phyloP scores from a whole-genome alignment of 2,888 invertebrate species.

The Hirtodrosophila cameraria region DNA sequence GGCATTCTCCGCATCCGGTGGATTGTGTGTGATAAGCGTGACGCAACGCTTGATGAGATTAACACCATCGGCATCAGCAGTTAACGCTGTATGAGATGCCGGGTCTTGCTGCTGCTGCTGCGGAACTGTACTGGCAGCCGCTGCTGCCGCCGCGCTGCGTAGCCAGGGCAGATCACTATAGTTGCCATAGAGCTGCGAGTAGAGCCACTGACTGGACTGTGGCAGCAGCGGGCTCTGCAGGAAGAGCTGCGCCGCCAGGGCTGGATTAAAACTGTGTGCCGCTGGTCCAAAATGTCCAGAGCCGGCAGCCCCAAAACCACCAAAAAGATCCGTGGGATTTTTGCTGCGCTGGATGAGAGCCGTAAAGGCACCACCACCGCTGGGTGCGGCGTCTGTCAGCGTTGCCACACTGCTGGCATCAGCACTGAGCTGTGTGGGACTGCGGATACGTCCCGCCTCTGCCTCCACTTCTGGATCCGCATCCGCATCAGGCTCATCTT shows the following conservation, averaged over 20 bases:
- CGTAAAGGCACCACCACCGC: slow-evolving; percentile 82
- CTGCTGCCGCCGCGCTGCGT: slow-evolving; percentile 83
- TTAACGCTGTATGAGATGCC: slow-evolving; percentile 3
- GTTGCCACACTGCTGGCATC: slow-evolving; percentile 51
- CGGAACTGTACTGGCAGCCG: slow-evolving; percentile 77
- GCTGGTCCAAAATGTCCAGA: slow-evolving; percentile 83
- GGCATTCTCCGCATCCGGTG: slow-evolving; percentile 80
- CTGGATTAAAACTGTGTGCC: slow-evolving; percentile 85
- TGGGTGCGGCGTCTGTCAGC: slow-evolving; percentile 49
- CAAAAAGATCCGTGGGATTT: slow-evolving; percentile 81
- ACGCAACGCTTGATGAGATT: slow-evolving; percentile 83
- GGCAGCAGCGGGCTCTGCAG: slow-evolving; percentile 90
- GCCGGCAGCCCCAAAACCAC: slow-evolving; percentile 85
- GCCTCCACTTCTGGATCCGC: slow-evolving; percentile 24
- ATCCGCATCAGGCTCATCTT: slow-evolving; percentile 75
- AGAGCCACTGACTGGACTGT: slow-evolving; percentile 91
- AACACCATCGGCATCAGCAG: slow-evolving; percentile 71
- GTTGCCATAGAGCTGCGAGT: slow-evolving; percentile 90
- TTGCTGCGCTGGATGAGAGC: slow-evolving; percentile 84
- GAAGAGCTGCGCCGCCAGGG: slow-evolving; percentile 89
- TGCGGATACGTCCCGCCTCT: slow-evolving; percentile 52
- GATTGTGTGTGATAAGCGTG: slow-evolving; percentile 82
- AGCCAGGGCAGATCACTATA: slow-evolving; percentile 89
- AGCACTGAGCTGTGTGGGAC: slow-evolving; percentile 45
- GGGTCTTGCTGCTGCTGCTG: slow-evolving; percentile 37